Conservation (phyloP, 1,140 invertebrate genomes). For the Eubasilissa regina region DNA sequence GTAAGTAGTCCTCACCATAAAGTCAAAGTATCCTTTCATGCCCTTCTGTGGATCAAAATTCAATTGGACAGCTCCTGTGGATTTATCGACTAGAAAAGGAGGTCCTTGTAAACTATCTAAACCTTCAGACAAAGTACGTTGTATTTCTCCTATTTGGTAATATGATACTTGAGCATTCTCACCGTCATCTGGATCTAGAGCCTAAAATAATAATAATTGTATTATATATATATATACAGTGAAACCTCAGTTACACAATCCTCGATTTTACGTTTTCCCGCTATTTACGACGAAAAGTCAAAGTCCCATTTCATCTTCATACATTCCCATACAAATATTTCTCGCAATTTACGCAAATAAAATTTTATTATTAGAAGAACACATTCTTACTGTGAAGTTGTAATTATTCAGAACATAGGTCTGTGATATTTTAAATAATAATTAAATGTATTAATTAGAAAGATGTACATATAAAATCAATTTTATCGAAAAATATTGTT, state of each 20-base stretch:
- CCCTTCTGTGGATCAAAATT: conserved; percentile 96
- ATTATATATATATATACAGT: conserved; percentile 12
- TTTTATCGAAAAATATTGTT: conserved; percentile 13
- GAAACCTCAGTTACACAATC: conserved; percentile 24
- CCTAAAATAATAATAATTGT: conserved; percentile 73
- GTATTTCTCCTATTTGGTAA: conserved; percentile 83
- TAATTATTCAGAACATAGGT: too few relatives aligned
- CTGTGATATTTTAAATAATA: too few relatives aligned
- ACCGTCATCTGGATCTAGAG: conserved; percentile 86
- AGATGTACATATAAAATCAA: conserved; percentile 32
- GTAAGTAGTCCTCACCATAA: conserved; percentile 74
- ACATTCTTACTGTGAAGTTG: too few relatives aligned
- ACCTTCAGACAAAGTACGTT: conserved; percentile 89
- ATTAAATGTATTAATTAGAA: too few relatives aligned
- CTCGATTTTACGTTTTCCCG: too few relatives aligned
- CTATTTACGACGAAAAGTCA: too few relatives aligned
- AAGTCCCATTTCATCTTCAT: too few relatives aligned
- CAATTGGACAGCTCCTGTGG: conserved; percentile 87
- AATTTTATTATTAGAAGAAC: too few relatives aligned
- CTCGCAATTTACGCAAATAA: too few relatives aligned
- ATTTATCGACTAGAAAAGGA: conserved; percentile 87
- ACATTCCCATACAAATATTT: too few relatives aligned
- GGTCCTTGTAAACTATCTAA: conserved; percentile 84
- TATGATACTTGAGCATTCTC: conserved; percentile 85
- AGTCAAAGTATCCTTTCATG: conserved; percentile 98